Evolutionary conservation across 2,888 invertebrate genomes (phyloP).

Genomic region (Macrosiphum euphorbiae): DNA sequence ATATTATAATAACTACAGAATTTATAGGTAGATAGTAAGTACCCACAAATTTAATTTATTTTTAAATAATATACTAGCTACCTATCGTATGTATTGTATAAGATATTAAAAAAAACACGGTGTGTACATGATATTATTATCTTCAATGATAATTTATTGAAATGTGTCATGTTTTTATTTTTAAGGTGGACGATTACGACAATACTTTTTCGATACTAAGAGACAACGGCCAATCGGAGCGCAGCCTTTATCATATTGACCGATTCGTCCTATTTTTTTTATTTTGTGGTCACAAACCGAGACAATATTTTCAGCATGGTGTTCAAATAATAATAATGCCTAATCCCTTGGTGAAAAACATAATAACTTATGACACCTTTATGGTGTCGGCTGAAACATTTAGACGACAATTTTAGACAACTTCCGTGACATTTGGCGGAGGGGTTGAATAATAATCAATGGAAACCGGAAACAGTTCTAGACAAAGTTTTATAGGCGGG

Average conservation of each 20-base stretch:
- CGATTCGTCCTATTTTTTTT: background rate
- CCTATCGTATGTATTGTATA: background rate
- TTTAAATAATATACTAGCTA: background rate
- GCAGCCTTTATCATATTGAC: background rate
- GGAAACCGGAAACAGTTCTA: conserved; percentile 48
- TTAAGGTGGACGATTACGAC: background rate
- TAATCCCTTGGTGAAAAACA: background rate
- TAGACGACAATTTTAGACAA: conserved; percentile 43
- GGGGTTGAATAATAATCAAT: conserved; percentile 49
- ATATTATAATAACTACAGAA: background rate
- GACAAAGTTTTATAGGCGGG: conserved; percentile 37
- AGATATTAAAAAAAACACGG: background rate
- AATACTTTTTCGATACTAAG: background rate
- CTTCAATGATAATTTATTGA: background rate
- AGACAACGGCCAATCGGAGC: background rate
- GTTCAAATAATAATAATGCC: background rate
- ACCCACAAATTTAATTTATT: background rate
- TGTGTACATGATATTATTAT: background rate
- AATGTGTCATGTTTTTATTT: background rate
- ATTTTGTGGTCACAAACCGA: background rate
- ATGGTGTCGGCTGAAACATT: conserved; percentile 10
- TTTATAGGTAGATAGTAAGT: background rate
- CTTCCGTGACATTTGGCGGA: conserved; percentile 46
- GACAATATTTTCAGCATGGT: background rate
- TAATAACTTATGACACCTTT: conserved; percentile 42